These are phyloP conservation scores for Bursaphelenchus okinawaensis DNA, from an alignment of 2,888 invertebrate species.

Conservation along the genomic window DNA sequence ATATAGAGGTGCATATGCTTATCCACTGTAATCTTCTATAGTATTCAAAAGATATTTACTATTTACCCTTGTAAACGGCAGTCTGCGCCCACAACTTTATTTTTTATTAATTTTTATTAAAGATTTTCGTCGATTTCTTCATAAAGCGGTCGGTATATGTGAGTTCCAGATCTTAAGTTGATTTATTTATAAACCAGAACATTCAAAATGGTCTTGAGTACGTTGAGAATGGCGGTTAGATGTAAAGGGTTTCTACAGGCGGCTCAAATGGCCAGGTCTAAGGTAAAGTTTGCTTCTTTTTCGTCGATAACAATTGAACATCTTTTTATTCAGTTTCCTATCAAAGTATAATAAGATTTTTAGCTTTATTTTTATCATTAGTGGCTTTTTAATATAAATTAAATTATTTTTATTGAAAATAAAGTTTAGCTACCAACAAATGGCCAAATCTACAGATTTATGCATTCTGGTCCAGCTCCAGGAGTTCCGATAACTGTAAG, in stretches of 20 bases:
- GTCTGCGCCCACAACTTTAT: neutral
- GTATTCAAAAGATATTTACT: too few species aligned
- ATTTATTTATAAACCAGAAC: neutral
- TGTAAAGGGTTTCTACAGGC: neutral
- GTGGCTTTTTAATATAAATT: neutral
- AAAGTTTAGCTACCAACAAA: constrained; percentile 4
- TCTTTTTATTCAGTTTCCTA: too few species aligned
- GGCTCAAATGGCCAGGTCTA: neutral
- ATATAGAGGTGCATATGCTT: too few species aligned
- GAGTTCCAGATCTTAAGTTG: neutral
- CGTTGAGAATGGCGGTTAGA: neutral
- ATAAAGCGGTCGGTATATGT: neutral
- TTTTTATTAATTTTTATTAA: neutral
- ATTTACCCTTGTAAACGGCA: too few species aligned
- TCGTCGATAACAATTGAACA: too few species aligned
- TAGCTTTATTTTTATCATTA: too few species aligned
- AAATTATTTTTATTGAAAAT: neutral
- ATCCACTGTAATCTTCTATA: too few species aligned
- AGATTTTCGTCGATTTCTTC: neutral
- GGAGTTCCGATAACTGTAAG: constrained; percentile 14
- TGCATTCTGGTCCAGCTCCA: constrained; percentile 13
- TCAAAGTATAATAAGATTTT: too few species aligned
- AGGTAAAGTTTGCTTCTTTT: too few species aligned
- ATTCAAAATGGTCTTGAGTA: neutral
- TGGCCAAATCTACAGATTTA: neutral